Percentiles rank a stretch among this genome's conserved stretches.
These are phyloP conservation scores for Oenanthe melanoleuca DNA, from an alignment of 2,113 vertebrate genomes.

Conservation along the genomic window DNA sequence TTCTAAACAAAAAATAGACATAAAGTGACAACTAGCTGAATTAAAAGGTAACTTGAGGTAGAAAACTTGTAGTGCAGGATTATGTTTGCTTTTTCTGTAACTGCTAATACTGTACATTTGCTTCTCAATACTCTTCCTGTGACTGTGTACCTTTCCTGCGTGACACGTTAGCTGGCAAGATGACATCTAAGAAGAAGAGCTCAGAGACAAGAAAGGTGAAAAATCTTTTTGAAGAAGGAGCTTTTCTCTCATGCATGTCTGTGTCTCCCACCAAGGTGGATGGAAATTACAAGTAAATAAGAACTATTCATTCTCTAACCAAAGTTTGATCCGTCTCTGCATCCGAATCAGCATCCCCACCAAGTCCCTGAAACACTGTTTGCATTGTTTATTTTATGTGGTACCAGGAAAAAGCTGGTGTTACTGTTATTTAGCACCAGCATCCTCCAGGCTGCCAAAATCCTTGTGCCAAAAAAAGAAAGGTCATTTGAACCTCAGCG, in stretches of 20 bases:
- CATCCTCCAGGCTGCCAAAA: slow-evolving; percentile 39
- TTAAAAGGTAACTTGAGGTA: neutral
- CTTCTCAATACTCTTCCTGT: neutral
- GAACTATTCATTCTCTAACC: slow-evolving; percentile 7
- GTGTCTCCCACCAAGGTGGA: neutral
- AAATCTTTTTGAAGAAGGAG: neutral
- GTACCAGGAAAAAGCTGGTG: slow-evolving; percentile 44
- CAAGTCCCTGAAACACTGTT: slow-evolving; percentile 30
- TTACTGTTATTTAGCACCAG: slow-evolving; percentile 66
- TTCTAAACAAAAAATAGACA: neutral
- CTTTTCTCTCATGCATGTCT: neutral
- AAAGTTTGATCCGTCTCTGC: neutral
- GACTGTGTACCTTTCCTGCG: neutral
- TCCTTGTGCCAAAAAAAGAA: slow-evolving; percentile 47
- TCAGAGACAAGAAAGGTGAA: neutral
- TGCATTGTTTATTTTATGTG: slow-evolving; percentile 39
- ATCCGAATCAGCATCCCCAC: neutral
- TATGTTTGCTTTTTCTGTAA: neutral
- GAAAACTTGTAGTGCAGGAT: neutral
- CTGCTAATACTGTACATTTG: neutral
- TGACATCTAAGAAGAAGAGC: neutral
- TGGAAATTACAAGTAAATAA: neutral
- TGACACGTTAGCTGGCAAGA: neutral
- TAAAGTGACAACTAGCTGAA: neutral
- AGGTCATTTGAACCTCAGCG: slow-evolving; percentile 41